Base-by-base conservation (phyloP, 2,888 invertebrate species). In the Erebia palarica region DNA sequence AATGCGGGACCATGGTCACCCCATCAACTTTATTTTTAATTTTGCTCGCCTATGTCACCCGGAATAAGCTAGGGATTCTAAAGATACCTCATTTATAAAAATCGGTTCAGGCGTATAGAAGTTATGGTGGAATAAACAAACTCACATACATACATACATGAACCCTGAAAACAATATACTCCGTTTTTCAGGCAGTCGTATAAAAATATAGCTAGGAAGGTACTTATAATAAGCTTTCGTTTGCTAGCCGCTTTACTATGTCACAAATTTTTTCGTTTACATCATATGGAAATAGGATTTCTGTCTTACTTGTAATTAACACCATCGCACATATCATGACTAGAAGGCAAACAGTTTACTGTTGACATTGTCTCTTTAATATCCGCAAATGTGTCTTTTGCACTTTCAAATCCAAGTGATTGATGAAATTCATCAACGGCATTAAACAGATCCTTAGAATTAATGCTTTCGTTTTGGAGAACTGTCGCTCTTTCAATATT, bases 301-400 rank as follows among this genome's bases (percentile, higher is more conserved):
- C 10, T n/a, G 55, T 76, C 79, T 84, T 84, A 94, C 96, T 95
- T 94, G 84, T 95, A 96, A 83, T 96, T 94, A 61, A 94, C 81
- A 55, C 94, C 94, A 80, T 96, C 95, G 78, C 94, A 95, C 90
- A 96, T 95, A 79, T 96, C 96, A 93, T 96, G 96, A 69, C 96
- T 96, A 1, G 95, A 95, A 0, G 96, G 95, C 78, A 95, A 94
- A 76, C 96, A 96, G 68, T 95, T 94, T 0, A 95, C 94, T 44
- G 94, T 88, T 51, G 94, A 92, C 73, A 86, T 86, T 0, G 95
- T 95, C 76, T 95, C 95, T 72, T 90, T 92, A 27, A 96, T 93
- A 71, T 88, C 88, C 84, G 95, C 93, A 82, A 95, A 96, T 0
- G 94, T 91, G 72, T 94, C 91, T 2, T 92, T 92, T 80, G 95